phyloP scores from a whole-genome alignment of 2,113 vertebrate species.

The Syrmaticus mikado region DNA sequence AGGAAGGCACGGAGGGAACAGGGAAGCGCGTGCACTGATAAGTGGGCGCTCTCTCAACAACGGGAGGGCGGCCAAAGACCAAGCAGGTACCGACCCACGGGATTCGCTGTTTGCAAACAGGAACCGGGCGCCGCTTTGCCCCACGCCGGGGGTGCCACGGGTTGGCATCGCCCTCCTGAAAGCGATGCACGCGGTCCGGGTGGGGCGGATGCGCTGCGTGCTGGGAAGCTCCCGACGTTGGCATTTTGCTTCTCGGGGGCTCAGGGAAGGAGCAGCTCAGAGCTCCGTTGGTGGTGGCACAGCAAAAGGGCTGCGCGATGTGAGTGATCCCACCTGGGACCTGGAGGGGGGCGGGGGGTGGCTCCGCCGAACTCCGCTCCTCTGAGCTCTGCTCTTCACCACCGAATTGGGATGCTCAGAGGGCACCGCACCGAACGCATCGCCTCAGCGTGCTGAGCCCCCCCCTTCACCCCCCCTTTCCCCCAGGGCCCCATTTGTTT shows the following conservation, averaged over 20 bases:
- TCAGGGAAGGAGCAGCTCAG: not conserved
- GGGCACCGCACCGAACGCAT: not conserved
- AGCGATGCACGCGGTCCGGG: not conserved
- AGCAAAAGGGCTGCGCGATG: not conserved
- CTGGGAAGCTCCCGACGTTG: not conserved
- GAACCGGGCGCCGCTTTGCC: not conserved
- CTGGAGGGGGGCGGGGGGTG: fast-evolving
- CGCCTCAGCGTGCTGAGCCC: not conserved
- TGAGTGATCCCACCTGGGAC: no score
- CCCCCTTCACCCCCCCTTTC: no score
- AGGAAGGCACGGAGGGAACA: constrained; percentile 73
- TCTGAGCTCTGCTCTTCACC: not conserved
- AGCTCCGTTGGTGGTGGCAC: not conserved
- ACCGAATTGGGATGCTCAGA: fast-evolving
- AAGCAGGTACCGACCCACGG: not conserved
- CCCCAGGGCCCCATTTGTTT: not conserved
- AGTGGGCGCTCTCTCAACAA: constrained; percentile 34
- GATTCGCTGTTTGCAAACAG: not conserved
- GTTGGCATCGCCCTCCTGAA: no score
- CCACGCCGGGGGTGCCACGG: not conserved
- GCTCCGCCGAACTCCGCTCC: not conserved
- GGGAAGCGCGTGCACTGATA: constrained; percentile 70
- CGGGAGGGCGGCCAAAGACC: not conserved
- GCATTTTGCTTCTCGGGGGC: not conserved
- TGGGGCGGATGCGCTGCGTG: not conserved